Evolutionary conservation across 2,888 invertebrate species (phyloP), one percentile per base, ranked within the genome.

Genomic region (Nysson spinosus): DNA sequence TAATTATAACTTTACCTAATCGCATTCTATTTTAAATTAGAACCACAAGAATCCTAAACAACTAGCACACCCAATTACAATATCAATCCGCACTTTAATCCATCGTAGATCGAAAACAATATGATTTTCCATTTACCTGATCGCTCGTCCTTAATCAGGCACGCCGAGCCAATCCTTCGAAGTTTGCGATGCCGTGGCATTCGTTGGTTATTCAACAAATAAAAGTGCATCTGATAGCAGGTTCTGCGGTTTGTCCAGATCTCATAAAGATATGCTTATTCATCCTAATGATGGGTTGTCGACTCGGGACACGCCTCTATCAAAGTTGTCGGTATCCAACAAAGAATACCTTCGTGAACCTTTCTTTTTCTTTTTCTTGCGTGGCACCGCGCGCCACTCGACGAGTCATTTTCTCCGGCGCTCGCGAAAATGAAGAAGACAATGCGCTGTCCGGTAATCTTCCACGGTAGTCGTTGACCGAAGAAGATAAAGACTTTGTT

Each of bases 261-360:
- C 65, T 61, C 66, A 61, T 66, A 72, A 75, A 75, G 69, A 69
- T 75, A 72, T 67, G 68, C 72, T 75, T 72, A 65, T 67, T 75
- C 72, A 61, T 60, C 60, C 46, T 75, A 72, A 75, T 75, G 57
- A 62, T 60, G 55, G 75, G 62, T 67, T 72, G 72, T 76, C 67
- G 61, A 72, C 63, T 26, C 30, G 65, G 28, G 51, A 37, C 61
- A 72, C 75, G 72, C 72, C 75, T 72, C 61, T 66, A 47, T 69
- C 60, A 64, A 64, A 72, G 73, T 52, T 32, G 64, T 54, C 72
- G 72, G 69, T 65, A 44, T 47, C 66, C 39, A n/a, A 72, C 69
- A 73, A 73, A 69, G 69, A 60, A 42, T 42, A 47, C 54, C 37
- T 22, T 51, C 28, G 22, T 39, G 26, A 42, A 39, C 61, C 50